These are phyloP conservation scores for Trinorchestia longiramus DNA, from an alignment of 1,140 invertebrate genomes.

Conservation along the genomic window DNA sequence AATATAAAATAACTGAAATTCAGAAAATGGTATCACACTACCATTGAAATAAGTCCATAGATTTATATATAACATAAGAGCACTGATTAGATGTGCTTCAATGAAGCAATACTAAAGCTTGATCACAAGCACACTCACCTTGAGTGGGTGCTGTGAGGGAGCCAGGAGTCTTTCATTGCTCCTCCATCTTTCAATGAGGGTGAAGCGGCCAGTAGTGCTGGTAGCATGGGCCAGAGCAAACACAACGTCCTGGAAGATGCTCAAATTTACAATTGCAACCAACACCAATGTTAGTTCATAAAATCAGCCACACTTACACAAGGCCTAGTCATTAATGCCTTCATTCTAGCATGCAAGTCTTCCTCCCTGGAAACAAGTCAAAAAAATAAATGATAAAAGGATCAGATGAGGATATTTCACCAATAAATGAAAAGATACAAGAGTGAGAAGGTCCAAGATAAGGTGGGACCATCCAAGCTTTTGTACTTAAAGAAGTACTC, in stretches of 20 bases:
- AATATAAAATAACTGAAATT: background rate
- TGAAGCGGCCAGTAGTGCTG: slow-evolving; percentile 95
- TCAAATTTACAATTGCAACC: slow-evolving; percentile 26
- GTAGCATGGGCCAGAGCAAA: slow-evolving; percentile 97
- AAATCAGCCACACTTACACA: too few relatives aligned
- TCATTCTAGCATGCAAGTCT: too few relatives aligned
- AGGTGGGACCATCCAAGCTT: too few relatives aligned
- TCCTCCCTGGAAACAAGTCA: too few relatives aligned
- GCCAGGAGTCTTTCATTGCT: slow-evolving; percentile 92
- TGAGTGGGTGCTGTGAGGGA: slow-evolving; percentile 91
- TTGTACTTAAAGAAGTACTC: too few relatives aligned
- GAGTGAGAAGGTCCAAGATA: too few relatives aligned
- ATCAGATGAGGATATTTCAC: too few relatives aligned
- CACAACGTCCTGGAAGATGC: slow-evolving; percentile 88
- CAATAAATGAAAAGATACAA: too few relatives aligned
- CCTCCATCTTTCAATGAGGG: slow-evolving; percentile 94
- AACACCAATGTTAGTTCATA: slow-evolving; percentile 12
- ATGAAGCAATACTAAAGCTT: background rate
- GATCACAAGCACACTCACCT: slow-evolving; percentile 73
- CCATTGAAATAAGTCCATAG: background rate
- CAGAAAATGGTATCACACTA: background rate
- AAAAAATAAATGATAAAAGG: too few relatives aligned
- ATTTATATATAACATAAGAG: background rate
- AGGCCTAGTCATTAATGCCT: too few relatives aligned
- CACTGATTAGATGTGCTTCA: background rate